A percentile compares a stretch with the other conserved stretches of the same genome.
These are phyloP conservation scores for Azemiops feae DNA, from an alignment of 2,113 vertebrate species.

Conservation along the genomic window DNA sequence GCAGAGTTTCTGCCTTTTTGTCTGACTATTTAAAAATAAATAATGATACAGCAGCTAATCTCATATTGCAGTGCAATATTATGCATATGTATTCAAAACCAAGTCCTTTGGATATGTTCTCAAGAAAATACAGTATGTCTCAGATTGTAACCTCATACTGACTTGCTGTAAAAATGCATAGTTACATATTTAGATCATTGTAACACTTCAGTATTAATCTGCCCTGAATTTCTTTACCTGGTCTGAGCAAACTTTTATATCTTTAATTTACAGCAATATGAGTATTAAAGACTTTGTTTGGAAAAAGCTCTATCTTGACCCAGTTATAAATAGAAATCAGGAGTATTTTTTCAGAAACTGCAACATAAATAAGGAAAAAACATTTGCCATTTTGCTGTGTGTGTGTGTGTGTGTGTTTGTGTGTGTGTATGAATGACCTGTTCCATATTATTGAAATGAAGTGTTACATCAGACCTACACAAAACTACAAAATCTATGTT, in stretches of 20 bases:
- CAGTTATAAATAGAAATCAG: neutral
- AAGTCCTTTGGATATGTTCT: neutral
- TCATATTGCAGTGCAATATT: neutral
- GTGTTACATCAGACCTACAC: neutral
- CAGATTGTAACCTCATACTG: neutral
- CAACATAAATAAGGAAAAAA: neutral
- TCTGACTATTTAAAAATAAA: neutral
- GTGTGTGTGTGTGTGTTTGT: neutral
- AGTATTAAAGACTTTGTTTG: neutral
- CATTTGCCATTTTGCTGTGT: neutral
- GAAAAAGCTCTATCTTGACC: neutral
- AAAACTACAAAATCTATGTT: neutral
- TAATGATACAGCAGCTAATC: neutral
- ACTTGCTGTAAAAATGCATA: neutral
- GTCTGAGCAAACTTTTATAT: neutral
- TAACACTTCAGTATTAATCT: neutral
- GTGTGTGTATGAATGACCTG: too few species aligned
- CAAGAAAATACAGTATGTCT: neutral
- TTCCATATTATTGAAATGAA: neutral
- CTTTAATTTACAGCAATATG: neutral
- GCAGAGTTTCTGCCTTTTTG: conserved; percentile 21
- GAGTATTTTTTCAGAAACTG: neutral
- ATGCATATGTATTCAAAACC: neutral
- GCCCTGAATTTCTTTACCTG: neutral
- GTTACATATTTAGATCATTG: neutral